A percentile compares a stretch with the other conserved stretches of the same genome.
These are phyloP conservation scores for Regulus satrapa DNA, from an alignment of 2,113 vertebrate species.

Conservation along the genomic window DNA sequence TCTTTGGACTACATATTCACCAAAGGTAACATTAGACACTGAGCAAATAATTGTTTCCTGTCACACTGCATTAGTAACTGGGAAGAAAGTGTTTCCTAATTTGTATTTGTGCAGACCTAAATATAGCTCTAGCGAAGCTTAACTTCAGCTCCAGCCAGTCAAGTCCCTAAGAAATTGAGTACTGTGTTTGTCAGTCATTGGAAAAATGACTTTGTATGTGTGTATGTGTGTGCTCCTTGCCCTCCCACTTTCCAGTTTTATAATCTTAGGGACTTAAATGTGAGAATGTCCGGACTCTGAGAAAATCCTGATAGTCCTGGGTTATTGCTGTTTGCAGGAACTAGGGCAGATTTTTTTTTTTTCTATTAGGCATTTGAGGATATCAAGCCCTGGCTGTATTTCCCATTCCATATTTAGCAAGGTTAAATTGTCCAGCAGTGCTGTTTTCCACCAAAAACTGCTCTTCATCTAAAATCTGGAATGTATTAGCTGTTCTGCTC, in stretches of 20 bases:
- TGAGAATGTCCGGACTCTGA: not conserved
- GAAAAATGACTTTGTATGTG: not conserved
- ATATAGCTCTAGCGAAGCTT: conserved; percentile 22
- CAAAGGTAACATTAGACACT: conserved; percentile 50
- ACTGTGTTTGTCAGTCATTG: not conserved
- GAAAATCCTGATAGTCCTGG: not conserved
- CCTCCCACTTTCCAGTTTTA: not conserved
- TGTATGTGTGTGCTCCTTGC: not conserved
- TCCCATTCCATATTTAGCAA: not conserved
- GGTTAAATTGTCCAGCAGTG: not conserved
- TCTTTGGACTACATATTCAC: conserved; percentile 13
- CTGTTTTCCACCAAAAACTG: not conserved
- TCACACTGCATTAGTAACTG: conserved; percentile 38
- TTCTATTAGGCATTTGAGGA: not conserved
- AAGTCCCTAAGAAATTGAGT: not conserved
- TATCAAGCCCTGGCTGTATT: not conserved
- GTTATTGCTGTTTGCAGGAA: not conserved
- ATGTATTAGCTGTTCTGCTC: not conserved
- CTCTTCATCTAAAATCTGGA: not conserved
- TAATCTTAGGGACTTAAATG: not conserved
- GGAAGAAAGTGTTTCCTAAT: conserved; percentile 28
- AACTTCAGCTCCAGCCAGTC: not conserved
- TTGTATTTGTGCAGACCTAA: conserved; percentile 38
- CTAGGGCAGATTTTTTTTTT: not conserved
- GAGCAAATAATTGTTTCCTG: conserved; percentile 53